Evolutionary conservation across 1,140 invertebrate species (phyloP).

Genomic region (Listronotus oregonensis): DNA sequence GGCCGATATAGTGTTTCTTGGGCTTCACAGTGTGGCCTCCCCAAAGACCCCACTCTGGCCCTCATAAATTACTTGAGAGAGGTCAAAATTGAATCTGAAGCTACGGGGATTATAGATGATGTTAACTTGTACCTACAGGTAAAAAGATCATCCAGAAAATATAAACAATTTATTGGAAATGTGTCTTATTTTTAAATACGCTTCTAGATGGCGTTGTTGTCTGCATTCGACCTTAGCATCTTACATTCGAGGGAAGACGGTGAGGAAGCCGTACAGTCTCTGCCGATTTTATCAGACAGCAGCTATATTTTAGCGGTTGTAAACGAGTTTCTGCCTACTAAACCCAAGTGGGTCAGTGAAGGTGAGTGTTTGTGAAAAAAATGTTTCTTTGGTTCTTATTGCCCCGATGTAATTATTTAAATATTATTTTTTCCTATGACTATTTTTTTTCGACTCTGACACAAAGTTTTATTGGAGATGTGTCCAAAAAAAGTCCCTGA

Average conservation of each 20-base stretch:
- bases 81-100: slow-evolving; percentile 60
- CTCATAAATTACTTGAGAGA: slow-evolving; percentile 52
- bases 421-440: too few relatives aligned
- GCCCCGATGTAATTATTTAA: too few relatives aligned
- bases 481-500: too few relatives aligned
- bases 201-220: slow-evolving; percentile 74
- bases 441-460: too few relatives aligned
- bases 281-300: slow-evolving; percentile 74
- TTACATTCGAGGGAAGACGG: slow-evolving; percentile 68
- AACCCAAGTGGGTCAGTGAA: slow-evolving; percentile 64
- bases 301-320: slow-evolving; percentile 64
- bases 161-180: too few relatives aligned
- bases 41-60: slow-evolving; percentile 62
- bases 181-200: too few relatives aligned
- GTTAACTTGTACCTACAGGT: slow-evolving; percentile 73
- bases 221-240: slow-evolving; percentile 83
- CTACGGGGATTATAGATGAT: slow-evolving; percentile 69
- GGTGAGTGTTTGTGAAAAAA: too few relatives aligned
- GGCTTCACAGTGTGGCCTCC: slow-evolving; percentile 82
- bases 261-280: slow-evolving; percentile 70
- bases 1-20: slow-evolving; percentile 87
- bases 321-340: slow-evolving; percentile 61
- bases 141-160: too few relatives aligned
- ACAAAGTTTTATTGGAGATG: too few relatives aligned
- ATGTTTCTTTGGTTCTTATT: too few relatives aligned